Percentiles rank a stretch among this genome's conserved stretches.
Conservation (phyloP, 1,140 invertebrate genomes). For the Acromyrmex heyeri region DNA sequence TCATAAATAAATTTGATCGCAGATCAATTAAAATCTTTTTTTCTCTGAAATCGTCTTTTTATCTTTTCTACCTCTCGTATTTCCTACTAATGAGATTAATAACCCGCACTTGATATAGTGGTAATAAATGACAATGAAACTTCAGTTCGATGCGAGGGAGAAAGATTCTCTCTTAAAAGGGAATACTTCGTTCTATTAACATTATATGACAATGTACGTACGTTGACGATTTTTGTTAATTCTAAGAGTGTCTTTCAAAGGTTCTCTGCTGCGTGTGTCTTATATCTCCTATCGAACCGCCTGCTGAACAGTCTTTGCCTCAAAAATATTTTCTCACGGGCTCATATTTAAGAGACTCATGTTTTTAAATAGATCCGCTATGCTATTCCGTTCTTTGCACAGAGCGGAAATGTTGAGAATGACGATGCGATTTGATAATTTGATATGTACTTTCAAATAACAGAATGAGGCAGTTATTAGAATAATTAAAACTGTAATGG, state of each 20-base stretch:
- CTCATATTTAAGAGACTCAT: background rate
- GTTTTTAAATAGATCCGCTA: background rate
- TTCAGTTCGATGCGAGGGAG: conserved; percentile 17
- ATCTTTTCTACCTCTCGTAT: background rate
- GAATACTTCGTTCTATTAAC: conserved; percentile 9
- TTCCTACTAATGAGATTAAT: conserved; percentile 31
- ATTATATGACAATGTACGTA: background rate
- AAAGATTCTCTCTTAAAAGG: background rate
- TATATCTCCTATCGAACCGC: background rate
- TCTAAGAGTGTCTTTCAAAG: background rate
- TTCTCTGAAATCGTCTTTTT: background rate
- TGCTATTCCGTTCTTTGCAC: no score
- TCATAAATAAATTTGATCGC: conserved; percentile 49
- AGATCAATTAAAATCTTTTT: background rate
- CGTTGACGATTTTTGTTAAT: conserved; percentile 26
- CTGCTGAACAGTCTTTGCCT: background rate
- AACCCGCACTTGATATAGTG: conserved; percentile 35
- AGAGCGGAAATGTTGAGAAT: background rate
- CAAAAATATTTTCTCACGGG: background rate
- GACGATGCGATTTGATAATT: conserved; percentile 16
- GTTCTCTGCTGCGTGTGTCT: background rate
- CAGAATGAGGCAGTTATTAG: conserved; percentile 3
- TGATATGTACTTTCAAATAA: conserved; percentile 2
- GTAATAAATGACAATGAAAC: conserved; percentile 45
- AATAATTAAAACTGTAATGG: conserved; percentile 62